Evolutionary conservation across 2,888 invertebrate genomes (phyloP), one percentile per base, ranked within the genome.

Genomic region (Agrypnus murinus): DNA sequence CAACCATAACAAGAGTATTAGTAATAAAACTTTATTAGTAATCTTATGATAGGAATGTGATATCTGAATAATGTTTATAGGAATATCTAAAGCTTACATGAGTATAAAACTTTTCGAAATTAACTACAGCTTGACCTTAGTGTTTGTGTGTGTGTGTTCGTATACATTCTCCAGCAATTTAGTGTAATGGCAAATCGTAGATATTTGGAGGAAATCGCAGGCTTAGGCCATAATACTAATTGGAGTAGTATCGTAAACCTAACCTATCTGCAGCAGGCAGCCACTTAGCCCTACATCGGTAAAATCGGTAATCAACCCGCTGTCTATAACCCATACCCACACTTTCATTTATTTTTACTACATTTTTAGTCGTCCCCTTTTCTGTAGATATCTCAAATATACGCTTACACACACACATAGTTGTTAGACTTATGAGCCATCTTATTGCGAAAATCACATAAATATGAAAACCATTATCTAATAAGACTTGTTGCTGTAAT

Each of bases 301-400:
- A 79, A 81, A 81, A 81, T 81, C 81, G 80, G 77, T 80, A 80
- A 81, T 81, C 81, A 81, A 81, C 75, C 75, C 73, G 77, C 78
- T 76, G 78, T 80, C 77, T 79, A 79, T 80, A 80, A 76, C 76
- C 75, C 75, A 77, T 76, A 76, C 72, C 69, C 43, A 50, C 65
- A 40, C 65, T 68, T 68, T 71, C 71, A 71, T 71, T 71, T 71
- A 71, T 71, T 71, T 71, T 71, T 71, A 71, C 71, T 71, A 62
- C 71, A 55, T 57, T 67, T 67, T 50, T 55, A 43, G 36, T 14
- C 17, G 17, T 46, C 25, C 60, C 60, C 58, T 14, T 50, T 66
- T 48, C 58, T 19, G 46, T 43, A 57, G 17, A n/a, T n/a, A n/a
- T n/a, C 55, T 64, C 12, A 62, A 62, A 14, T 19, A 9, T 19